A percentile compares a stretch with the other conserved stretches of the same genome.
phyloP scores from a whole-genome alignment of 1,140 invertebrate species.

The Chrysopa pallens region DNA sequence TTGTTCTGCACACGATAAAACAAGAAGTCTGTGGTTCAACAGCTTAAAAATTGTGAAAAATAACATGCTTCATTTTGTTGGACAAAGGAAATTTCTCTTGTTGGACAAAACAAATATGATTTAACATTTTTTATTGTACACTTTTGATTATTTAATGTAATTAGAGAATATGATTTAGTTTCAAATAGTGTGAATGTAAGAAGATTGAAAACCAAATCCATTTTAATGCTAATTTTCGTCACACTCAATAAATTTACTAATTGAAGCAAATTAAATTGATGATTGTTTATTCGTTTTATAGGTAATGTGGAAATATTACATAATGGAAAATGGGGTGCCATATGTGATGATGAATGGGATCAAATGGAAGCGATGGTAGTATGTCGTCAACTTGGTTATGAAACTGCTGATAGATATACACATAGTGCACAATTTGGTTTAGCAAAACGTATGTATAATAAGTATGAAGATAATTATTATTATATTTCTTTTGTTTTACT shows the following conservation, averaged over 20 bases:
- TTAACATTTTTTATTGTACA: no score
- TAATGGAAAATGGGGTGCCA: slow-evolving; percentile 65
- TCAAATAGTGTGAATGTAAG: not conserved
- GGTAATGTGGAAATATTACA: slow-evolving; percentile 82
- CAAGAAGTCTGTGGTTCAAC: no score
- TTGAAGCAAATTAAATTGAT: not conserved
- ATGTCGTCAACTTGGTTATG: slow-evolving; percentile 61
- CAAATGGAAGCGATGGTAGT: slow-evolving; percentile 60
- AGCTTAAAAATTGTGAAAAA: no score
- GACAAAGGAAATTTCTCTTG: no score
- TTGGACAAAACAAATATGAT: no score
- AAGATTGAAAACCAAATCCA: not conserved
- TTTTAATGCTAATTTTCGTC: not conserved
- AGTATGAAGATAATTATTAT: not conserved
- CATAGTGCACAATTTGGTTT: slow-evolving; percentile 57
- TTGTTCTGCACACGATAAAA: no score
- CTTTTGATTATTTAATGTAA: no score
- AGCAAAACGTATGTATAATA: slow-evolving; percentile 40
- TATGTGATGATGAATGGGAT: slow-evolving; percentile 91
- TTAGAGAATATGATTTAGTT: no score
- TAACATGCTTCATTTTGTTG: no score
- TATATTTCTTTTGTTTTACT: no score
- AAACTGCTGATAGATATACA: slow-evolving; percentile 35
- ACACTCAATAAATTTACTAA: not conserved
- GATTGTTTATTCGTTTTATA: slow-evolving; percentile 18